These are phyloP conservation scores for Dicentrarchus labrax DNA, from an alignment of 2,113 vertebrate genomes.

Conservation along the genomic window DNA sequence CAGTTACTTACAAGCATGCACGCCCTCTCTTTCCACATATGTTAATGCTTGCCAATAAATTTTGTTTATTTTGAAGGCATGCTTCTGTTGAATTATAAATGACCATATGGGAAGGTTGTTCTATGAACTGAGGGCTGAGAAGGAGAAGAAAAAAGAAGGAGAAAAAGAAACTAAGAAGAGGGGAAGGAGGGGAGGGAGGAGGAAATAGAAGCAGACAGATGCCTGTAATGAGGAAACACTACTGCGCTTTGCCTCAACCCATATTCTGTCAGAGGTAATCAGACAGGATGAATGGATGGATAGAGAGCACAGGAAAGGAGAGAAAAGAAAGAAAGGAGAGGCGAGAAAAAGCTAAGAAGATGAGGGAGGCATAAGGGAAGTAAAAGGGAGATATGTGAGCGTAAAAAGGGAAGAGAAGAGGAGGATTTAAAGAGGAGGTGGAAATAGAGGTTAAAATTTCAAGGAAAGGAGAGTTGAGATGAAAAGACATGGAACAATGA, in stretches of 20 bases:
- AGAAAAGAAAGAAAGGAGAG: neutral
- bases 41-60: slow-evolving; percentile 74
- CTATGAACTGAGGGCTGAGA: slow-evolving; percentile 43
- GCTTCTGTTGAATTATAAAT: slow-evolving; percentile 82
- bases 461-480: neutral
- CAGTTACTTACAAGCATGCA: neutral
- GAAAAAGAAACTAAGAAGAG: neutral
- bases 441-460: neutral
- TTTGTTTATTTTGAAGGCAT: slow-evolving; percentile 75
- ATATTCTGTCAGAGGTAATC: slow-evolving; percentile 77
- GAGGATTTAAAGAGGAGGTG: neutral
- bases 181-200: slow-evolving; percentile 18
- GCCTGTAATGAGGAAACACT: slow-evolving; percentile 77
- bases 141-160: slow-evolving; percentile 6
- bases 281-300: slow-evolving; percentile 49
- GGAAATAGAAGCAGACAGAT: slow-evolving; percentile 76
- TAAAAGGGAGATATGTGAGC: neutral
- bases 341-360: neutral
- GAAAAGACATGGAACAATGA: neutral
- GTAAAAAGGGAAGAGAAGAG: neutral
- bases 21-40: slow-evolving; percentile 47
- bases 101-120: slow-evolving; percentile 80
- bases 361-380: neutral
- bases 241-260: slow-evolving; percentile 61
- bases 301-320: slow-evolving; percentile 1